Percentiles rank a stretch among this genome's conserved stretches.
Conservation (phyloP, 2,797 vertebrate species). For the Macropus fuliginosus region DNA sequence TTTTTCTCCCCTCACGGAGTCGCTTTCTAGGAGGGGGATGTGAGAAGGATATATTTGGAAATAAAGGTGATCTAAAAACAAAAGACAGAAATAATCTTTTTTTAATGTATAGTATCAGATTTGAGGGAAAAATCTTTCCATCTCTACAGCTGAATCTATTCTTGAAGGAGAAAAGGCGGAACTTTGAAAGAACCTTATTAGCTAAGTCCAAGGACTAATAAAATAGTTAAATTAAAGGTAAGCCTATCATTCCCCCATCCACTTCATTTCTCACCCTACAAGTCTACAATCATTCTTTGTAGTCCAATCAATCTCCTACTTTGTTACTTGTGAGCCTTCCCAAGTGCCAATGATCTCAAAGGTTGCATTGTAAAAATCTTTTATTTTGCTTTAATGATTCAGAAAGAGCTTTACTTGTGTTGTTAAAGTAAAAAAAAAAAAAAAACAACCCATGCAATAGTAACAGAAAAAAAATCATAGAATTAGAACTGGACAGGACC, state of each 20-base stretch:
- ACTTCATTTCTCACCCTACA: not conserved
- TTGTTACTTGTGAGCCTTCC: not conserved
- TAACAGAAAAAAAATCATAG: not conserved
- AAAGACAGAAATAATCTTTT: not conserved
- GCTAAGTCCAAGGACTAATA: constrained; percentile 7
- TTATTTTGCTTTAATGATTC: not conserved
- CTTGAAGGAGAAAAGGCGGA: constrained; percentile 13
- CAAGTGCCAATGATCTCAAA: not conserved
- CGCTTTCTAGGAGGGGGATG: not conserved
- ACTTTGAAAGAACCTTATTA: not conserved
- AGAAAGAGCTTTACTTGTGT: not conserved
- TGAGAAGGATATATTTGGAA: not conserved
- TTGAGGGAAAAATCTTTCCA: not conserved
- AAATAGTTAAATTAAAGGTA: not conserved
- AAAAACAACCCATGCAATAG: not conserved
- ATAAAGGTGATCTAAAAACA: not conserved
- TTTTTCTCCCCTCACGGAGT: not conserved
- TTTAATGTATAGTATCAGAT: not conserved
- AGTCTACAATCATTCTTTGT: not conserved
- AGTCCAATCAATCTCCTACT: not conserved
- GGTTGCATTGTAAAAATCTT: not conserved
- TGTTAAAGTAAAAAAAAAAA: not conserved
- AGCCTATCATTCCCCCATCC: no score
- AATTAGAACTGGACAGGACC: not conserved
- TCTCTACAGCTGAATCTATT: not conserved